Base-by-base conservation (phyloP, 2,888 invertebrate genomes). In the Chrysomela aeneicollis region DNA sequence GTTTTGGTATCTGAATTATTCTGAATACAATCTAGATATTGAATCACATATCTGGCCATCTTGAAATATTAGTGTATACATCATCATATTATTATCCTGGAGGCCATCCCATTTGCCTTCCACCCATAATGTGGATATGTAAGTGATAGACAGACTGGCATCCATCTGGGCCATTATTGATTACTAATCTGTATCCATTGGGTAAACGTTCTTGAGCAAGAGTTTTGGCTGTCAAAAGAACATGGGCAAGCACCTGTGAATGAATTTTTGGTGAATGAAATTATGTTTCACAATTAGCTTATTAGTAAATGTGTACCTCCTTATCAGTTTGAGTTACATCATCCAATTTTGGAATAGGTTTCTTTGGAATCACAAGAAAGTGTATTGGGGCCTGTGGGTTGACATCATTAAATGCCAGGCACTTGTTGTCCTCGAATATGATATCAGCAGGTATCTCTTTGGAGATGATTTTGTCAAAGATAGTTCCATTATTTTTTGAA, bases 131-230 rank as follows among this genome's bases (percentile, higher is more conserved):
- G 79, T 95, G 94, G 26, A 94, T 77, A 77, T 95, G 95, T 2
- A 95, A 83, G 78, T 95, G 94, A 82, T 89, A 92, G 1, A 94
- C 93, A 5, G 90, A 90, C 80, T 95, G 94, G n/a, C 90, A 89
- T 0, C 93, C 94, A 71, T 93, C 86, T 0, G 84, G 81, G 0
- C 94, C 94, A 80, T 93, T 91, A 84, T 94, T 94, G 54, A 94
- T 87, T 2, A 93, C 89, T 8, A 93, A 78, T 6, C 93, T 83
- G 84, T 90, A 93, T 26, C 93, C 93, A 6, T 88, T 86, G 0
- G 88, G 88, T 0, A 89, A 84, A 5, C 86, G 84, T 70, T 86
- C 83, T 18, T 87, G 83, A 0, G 90, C 92, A 49, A 92, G 84
- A 9, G 87, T 85, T 12, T 87, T 87, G 0, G 92, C 92, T 12